Base-by-base conservation (phyloP, 2,888 invertebrate genomes). In the Atethmia centrago region DNA sequence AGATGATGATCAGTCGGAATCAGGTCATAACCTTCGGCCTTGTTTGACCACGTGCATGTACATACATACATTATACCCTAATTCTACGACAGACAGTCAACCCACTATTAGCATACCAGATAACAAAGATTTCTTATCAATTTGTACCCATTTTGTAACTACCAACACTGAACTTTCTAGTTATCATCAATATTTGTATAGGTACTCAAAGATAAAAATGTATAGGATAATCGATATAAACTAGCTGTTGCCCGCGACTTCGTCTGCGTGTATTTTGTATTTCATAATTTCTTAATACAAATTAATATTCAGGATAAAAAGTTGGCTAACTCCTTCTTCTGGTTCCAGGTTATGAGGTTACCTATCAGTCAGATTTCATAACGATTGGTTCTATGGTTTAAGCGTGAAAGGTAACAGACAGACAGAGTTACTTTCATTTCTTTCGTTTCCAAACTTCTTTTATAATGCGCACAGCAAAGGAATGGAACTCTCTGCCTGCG, bases 111-210 rank as follows among this genome's bases (percentile, higher is more conserved):
- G 28, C 59, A 71, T 42, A 62, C 8, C 10, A 58, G 59, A 76
- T 76, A 71, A 59, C 40, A 25, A 36, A 55, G 47, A 31, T 31
- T 28, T 31, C 49, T 64, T 71, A 77, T 76, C 71, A 77, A 64
- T 63, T 28, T 64, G 63, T 70, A 58, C 45, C 19, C 31, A 72
- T 65, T 72, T 42, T 45, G 12, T 62, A 62, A 66, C 49, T 10
- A 45, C 21, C 25, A 56, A 56, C 21, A 45, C 12, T n/a, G 3
- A 63, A 45, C 21, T 51, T 62, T 62, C 16, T 31, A 62, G 36
- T 61, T 47, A 59, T 69, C 36, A 16, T 59, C 10, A 14, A 55
- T 66, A 19, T 25, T 58, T 55, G 12, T 61, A 9, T 21, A n/a
- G n/a, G n/a, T n/a, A 25, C 16, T n/a, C 21, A 49, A 28, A 31